Conservation (phyloP, 2,888 invertebrate genomes). For the Athalia rosae region DNA sequence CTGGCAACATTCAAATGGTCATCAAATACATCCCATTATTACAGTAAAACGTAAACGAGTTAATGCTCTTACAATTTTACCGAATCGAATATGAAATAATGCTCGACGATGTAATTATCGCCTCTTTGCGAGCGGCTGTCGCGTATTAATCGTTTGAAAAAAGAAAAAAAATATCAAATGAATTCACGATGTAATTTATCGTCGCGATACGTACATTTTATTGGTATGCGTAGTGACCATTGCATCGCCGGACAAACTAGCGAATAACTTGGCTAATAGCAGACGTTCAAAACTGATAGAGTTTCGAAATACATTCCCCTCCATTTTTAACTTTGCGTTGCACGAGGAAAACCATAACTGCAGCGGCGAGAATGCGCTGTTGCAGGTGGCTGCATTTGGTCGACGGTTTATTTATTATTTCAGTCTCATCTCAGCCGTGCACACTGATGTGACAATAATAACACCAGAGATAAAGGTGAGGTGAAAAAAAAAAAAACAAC, state of each 20-base stretch:
- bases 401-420: conserved; percentile 31
- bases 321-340: background rate
- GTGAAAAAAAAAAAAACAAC: conserved; percentile 20
- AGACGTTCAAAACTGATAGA: background rate
- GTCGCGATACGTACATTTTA: too few species aligned
- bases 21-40: background rate
- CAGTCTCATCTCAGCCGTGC: conserved; percentile 29
- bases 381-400: conserved; percentile 1
- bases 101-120: conserved; percentile 11
- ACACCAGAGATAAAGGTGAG: conserved; percentile 31
- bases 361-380: background rate
- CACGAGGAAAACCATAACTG: background rate
- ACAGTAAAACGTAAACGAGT: background rate
- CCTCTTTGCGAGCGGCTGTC: background rate
- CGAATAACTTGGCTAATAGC: too few species aligned
- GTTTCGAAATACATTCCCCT: too few species aligned
- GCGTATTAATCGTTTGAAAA: conserved; percentile 11
- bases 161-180: background rate
- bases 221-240: background rate
- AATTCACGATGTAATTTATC: background rate
- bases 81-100: conserved; percentile 12
- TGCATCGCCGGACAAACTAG: background rate
- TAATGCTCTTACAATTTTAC: conserved; percentile 1
- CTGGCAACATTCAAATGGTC: background rate
- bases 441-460: conserved; percentile 2